Conservation (phyloP, 2,797 vertebrate genomes). For the Mormyrops boulengeri region DNA sequence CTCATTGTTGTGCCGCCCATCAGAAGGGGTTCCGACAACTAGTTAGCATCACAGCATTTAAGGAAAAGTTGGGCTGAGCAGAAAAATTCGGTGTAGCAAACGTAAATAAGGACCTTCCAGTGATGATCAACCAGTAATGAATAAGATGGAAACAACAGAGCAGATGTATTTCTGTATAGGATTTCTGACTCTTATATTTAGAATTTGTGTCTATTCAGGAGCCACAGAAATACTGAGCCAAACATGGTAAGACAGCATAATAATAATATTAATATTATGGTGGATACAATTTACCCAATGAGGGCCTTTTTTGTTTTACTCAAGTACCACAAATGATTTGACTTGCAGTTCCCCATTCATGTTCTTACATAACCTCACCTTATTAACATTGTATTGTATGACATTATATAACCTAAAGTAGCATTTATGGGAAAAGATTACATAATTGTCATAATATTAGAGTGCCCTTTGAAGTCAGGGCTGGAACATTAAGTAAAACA, state of each 20-base stretch:
- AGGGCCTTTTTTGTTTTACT: not conserved
- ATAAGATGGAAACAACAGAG: not conserved
- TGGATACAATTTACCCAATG: not conserved
- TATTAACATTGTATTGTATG: constrained; percentile 12
- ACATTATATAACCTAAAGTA: constrained; percentile 1
- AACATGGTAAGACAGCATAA: not conserved
- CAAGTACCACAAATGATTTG: not conserved
- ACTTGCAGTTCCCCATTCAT: not conserved
- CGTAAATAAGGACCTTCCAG: not conserved
- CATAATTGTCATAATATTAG: not conserved
- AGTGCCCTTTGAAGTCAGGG: constrained; percentile 6
- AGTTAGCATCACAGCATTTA: not conserved
- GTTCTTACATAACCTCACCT: not conserved
- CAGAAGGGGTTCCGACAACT: not conserved
- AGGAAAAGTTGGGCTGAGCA: not conserved
- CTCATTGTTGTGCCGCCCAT: not conserved
- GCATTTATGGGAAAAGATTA: not conserved
- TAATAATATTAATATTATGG: not conserved
- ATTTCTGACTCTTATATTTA: not conserved
- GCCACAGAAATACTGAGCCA: not conserved
- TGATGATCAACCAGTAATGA: not conserved
- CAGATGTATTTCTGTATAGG: not conserved
- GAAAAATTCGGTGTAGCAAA: not conserved
- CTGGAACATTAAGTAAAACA: constrained; percentile 1
- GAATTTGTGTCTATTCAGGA: not conserved